Base-by-base conservation (phyloP, 2,888 invertebrate genomes). In the Trachelus tabidus region DNA sequence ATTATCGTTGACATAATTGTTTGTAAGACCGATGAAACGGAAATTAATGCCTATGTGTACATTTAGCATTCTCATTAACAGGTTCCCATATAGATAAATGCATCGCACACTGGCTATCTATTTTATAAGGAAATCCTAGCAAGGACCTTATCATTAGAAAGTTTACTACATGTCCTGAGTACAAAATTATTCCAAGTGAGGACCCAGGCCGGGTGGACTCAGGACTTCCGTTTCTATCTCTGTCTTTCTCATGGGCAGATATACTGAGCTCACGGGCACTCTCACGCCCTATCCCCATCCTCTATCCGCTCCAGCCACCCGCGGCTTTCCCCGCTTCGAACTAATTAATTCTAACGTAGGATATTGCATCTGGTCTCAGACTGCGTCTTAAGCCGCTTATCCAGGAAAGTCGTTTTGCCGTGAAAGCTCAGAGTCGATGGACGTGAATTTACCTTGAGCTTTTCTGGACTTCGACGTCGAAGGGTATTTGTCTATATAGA, bases 321-420 rank as follows among this genome's bases (percentile, higher is more conserved):
- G 23, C 71, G 31, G 31, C 71, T 71, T 71, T 34, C 1, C 33
- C 31, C 31, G 71, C 71, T 77, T 69, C 37, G 35, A 30, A 69
- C 56, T 75, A 75, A 77, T 77, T 77, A 77, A 77, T 77, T 68
- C 71, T 23, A 68, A 33, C 75, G 35, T 74, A 68, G 74, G 75
- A 75, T 40, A 77, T 77, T 31, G 75, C 69, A 71, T 77, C 75
- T 77, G 40, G 37, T n/a, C 74, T 12, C 34, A 34, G 40, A 35
- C 75, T 37, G 40, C 75, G 75, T 75, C 77, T 77, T 40, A 75
- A 69, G 35, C 69, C 56, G 56, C 56, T 56, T 56, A 56, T 56
- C 23, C 56, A 9, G 23, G 9, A 23, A 56, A 23, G 56, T 56
- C 56, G 56, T 56, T 56, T 56, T 56, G 9, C 56, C 9, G 9